These are phyloP conservation scores for Nerophis ophidion DNA, from an alignment of 2,113 vertebrate genomes.

Conservation along the genomic window DNA sequence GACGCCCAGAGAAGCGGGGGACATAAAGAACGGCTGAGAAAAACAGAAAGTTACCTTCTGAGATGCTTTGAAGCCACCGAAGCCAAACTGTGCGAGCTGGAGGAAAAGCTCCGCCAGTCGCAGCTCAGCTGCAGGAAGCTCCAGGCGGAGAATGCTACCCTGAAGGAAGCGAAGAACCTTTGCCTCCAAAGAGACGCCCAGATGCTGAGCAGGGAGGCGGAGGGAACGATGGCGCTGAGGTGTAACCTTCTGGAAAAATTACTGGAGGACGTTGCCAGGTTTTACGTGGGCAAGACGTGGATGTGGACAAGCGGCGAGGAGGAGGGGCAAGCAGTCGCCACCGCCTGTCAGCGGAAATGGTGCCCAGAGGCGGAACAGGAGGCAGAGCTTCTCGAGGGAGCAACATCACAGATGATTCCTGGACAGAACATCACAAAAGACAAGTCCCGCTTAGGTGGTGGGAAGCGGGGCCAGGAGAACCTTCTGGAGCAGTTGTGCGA, in stretches of 20 bases:
- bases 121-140: constrained; percentile 32
- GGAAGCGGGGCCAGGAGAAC: neutral
- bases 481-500: neutral
- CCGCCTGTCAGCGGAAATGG: constrained; percentile 31
- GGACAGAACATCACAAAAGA: constrained; percentile 39
- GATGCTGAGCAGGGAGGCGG: neutral
- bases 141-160: constrained; percentile 22
- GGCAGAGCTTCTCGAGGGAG: constrained; percentile 18
- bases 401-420: constrained; percentile 22
- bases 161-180: constrained; percentile 20
- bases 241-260: constrained; percentile 41
- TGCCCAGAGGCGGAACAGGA: constrained; percentile 8
- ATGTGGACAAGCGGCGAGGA: constrained; percentile 17
- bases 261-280: constrained; percentile 37
- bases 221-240: constrained; percentile 37
- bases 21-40: constrained; percentile 12
- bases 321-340: neutral
- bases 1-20: constrained; percentile 21
- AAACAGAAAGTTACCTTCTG: constrained; percentile 29
- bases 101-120: constrained; percentile 30
- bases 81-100: constrained; percentile 38
- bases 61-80: constrained; percentile 34
- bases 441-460: neutral
- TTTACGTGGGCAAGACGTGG: constrained; percentile 13
- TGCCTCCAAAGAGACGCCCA: constrained; percentile 9